These are phyloP conservation scores for Oreochromis mossambicus DNA, from an alignment of 2,797 vertebrate genomes.

Conservation along the genomic window DNA sequence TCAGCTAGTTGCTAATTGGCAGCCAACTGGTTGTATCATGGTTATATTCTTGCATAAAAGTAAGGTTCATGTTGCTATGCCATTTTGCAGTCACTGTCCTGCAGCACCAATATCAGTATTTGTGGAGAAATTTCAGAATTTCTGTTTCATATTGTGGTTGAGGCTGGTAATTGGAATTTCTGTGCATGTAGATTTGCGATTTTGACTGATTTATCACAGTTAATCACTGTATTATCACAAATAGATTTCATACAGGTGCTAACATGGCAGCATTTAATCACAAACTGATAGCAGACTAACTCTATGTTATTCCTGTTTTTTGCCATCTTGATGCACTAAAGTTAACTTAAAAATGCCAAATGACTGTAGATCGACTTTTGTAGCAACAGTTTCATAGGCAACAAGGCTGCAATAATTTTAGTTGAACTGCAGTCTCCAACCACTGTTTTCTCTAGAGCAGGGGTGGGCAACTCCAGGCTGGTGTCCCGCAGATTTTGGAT, in stretches of 20 bases:
- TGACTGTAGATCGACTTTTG: accelerated
- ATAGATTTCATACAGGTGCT: not conserved
- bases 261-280: not conserved
- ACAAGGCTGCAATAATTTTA: not conserved
- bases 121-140: no score
- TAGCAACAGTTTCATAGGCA: not conserved
- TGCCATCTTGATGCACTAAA: not conserved
- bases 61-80: not conserved
- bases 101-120: no score
- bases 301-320: not conserved
- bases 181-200: no score
- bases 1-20: not conserved
- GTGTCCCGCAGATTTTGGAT: not conserved
- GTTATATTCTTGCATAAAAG: not conserved
- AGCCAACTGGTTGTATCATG: not conserved
- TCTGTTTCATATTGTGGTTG: no score
- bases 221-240: not conserved
- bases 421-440: not conserved
- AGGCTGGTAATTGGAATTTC: no score
- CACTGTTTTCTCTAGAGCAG: not conserved
- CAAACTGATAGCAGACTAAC: not conserved
- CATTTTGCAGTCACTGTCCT: no score
- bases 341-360: not conserved
- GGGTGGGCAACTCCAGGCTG: not conserved
- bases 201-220: not conserved